Conservation (phyloP, 2,797 vertebrate species). For the Notoglanidium macrostoma region DNA sequence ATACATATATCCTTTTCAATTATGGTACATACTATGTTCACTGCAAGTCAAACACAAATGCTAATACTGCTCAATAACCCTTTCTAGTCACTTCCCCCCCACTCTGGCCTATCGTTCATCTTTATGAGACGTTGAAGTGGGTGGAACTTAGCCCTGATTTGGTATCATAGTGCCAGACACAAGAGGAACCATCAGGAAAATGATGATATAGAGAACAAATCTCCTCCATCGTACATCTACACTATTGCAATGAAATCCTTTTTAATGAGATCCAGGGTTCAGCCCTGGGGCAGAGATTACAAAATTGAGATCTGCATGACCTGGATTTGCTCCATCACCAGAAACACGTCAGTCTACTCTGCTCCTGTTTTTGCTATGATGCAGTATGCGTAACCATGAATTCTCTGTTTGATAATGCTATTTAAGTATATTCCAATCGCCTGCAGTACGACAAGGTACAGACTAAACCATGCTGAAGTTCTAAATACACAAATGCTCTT, state of each 20-base stretch:
- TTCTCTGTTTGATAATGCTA: not conserved
- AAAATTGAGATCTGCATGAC: constrained; percentile 72
- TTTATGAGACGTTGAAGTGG: not conserved
- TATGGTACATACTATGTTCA: not conserved
- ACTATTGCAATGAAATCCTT: constrained; percentile 81
- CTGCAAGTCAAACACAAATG: not conserved
- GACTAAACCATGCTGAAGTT: not conserved
- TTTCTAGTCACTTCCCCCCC: not conserved
- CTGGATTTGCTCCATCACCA: constrained; percentile 67
- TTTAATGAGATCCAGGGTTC: constrained; percentile 83
- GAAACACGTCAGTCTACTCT: not conserved
- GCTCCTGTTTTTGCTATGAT: not conserved
- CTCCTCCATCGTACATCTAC: constrained; percentile 73
- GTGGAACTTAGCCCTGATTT: not conserved
- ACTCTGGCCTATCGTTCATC: not conserved
- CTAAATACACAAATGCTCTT: not conserved
- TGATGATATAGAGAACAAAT: constrained; percentile 66
- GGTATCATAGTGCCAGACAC: not conserved
- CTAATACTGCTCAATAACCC: not conserved
- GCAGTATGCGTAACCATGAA: not conserved
- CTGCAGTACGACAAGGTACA: not conserved
- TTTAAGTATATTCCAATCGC: not conserved
- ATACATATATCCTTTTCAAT: not conserved
- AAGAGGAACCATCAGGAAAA: constrained; percentile 47
- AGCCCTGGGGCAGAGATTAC: constrained; percentile 77